phyloP scores from a whole-genome alignment of 2,888 invertebrate genomes.

The Drosophila algonquin region DNA sequence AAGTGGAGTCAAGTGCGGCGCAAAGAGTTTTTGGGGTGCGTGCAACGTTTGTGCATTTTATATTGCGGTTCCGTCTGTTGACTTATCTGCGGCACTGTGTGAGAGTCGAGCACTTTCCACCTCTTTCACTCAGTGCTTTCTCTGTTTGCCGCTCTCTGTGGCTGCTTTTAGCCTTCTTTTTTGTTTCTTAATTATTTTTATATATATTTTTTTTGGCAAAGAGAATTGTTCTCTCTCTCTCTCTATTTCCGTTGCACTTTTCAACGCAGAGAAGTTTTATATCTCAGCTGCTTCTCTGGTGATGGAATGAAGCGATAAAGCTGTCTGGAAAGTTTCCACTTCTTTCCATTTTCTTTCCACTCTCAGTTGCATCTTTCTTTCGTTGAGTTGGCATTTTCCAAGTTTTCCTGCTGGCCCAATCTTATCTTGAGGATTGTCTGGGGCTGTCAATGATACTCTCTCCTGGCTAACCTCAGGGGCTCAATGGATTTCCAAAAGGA shows the following conservation, averaged over 20 bases:
- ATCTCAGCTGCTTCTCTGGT: conserved; percentile 50
- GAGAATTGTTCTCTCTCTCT: conserved; percentile 54
- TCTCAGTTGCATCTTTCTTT: conserved; percentile 4
- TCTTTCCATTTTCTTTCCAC: background rate
- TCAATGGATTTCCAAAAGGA: background rate
- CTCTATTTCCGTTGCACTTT: conserved; percentile 2
- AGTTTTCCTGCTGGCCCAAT: conserved; percentile 33
- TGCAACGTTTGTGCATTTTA: conserved; percentile 74
- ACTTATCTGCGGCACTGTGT: conserved; percentile 64
- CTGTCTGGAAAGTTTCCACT: conserved; percentile 75
- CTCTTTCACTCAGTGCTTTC: no score
- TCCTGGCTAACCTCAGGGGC: background rate
- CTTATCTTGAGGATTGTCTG: conserved; percentile 39
- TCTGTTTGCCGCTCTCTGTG: conserved; percentile 10
- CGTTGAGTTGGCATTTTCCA: conserved; percentile 57
- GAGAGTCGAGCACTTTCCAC: conserved; percentile 14
- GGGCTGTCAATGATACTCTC: conserved; percentile 26
- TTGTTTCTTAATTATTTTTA: conserved; percentile 56
- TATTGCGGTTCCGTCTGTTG: conserved; percentile 67
- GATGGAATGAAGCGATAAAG: conserved; percentile 78
- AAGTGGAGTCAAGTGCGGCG: conserved; percentile 15
- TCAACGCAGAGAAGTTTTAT: conserved; percentile 23
- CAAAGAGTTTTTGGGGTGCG: conserved; percentile 31
- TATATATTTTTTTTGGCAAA: conserved; percentile 36
- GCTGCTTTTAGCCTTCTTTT: conserved; percentile 19